Conservation (phyloP, 2,888 invertebrate species). For the Heliconius aoede region DNA sequence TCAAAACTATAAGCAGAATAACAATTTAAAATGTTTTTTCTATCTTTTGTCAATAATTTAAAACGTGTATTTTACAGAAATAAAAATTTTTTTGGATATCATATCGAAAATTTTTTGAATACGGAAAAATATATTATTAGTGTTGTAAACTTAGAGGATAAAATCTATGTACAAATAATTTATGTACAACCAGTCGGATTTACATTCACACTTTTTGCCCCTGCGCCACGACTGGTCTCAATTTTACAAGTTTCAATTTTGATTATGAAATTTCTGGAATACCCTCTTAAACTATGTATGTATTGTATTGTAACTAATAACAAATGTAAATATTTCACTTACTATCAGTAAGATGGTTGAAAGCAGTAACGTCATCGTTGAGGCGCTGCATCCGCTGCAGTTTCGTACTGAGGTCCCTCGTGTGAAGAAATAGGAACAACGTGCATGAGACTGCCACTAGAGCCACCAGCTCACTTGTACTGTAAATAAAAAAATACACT, state of each 20-base stretch:
- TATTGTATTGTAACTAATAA: too few relatives aligned
- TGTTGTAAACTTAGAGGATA: too few relatives aligned
- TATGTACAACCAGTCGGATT: too few relatives aligned
- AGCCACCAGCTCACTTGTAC: conserved; percentile 93
- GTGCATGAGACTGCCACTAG: conserved; percentile 92
- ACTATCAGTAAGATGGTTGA: conserved; percentile 78
- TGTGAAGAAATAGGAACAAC: conserved; percentile 92
- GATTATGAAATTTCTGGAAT: neutral
- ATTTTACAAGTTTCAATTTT: neutral
- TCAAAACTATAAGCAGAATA: neutral
- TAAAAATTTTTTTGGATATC: too few relatives aligned
- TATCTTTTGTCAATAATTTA: neutral
- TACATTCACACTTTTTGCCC: too few relatives aligned
- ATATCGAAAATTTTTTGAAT: too few relatives aligned
- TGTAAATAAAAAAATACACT: conserved; percentile 64
- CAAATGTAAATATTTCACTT: conserved; percentile 58
- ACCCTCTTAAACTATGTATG: too few relatives aligned
- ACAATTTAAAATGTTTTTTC: neutral
- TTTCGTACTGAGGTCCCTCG: conserved; percentile 91
- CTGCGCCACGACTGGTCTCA: too few relatives aligned
- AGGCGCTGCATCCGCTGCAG: conserved; percentile 91
- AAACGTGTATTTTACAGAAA: neutral
- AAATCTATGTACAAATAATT: too few relatives aligned
- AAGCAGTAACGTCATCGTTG: conserved; percentile 78
- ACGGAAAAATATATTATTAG: too few relatives aligned